Base-by-base conservation (phyloP, 2,113 vertebrate genomes). In the Columba janthina region DNA sequence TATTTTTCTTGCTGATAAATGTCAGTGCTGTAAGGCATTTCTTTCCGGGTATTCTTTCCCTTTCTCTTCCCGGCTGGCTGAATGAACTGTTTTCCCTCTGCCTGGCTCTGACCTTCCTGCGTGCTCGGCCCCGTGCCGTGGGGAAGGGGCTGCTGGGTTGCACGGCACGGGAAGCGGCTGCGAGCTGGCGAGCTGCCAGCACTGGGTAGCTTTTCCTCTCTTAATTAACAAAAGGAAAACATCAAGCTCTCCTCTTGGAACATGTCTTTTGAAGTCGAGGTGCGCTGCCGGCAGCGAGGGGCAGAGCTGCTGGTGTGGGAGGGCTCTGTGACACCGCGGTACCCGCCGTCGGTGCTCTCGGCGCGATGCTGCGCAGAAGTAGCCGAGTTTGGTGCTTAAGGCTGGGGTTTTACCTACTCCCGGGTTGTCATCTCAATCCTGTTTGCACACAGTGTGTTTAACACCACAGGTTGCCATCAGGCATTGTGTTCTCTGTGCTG, bases 41-140 rank as follows among this genome's bases (percentile, higher is more conserved):
- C 82, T 96, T 96, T 96, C 95, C 64, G 56, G 74, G 85, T 97
- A 91, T 96, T 97, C 94, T 95, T 91, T 85, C 93, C 54, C 81
- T 91, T 92, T 94, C 87, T 96, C 85, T 93, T 87, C 72, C 78
- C 4, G 1, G 20, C 62, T 1, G 16, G 73, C 89, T 70, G 77
- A 87, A 42, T 8, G 87, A 78, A 78, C 81, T 72, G 31, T 87
- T 95, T 95, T 85, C 81, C 89, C 92, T 91, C 34, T 1, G 54
- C 85, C 58, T 40, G 66, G n/a, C 67, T 93, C 85, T 95, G 95
- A 93, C 89, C 96, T 94, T 96, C 87, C 89, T 89, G 69, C 16
- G 8, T 57, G 91, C 76, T 80, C 2, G 1, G 79, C 75, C 12
- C 0, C 22, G 72, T 67, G 83, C 65, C 61, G 92, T 36, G 29